Base-by-base conservation (phyloP, 2,888 invertebrate species). In the Dorcus hopei region DNA sequence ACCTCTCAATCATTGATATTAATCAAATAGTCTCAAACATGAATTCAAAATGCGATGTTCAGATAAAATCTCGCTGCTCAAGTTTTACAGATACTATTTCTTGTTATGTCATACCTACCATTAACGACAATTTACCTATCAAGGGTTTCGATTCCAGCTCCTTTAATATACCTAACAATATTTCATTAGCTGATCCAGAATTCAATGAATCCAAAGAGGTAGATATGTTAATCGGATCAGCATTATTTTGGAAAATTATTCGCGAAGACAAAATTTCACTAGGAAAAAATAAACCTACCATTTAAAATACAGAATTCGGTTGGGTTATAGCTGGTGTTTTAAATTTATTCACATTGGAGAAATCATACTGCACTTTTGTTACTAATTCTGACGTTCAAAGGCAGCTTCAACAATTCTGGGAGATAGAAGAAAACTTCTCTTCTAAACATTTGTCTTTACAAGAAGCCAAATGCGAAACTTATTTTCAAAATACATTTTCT, bases 221-320 rank as follows among this genome's bases (percentile, higher is more conserved):
- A 6, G 53, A 57, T 9, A 49, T 60, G 38, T 23, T 57, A 7
- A 40, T 40, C 9, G 40, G 40, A n/a, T 9, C 57, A 11, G 45
- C 43, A 7, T n/a, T 60, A 14, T 60, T 60, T 40, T 57, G 54
- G 51, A 9, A 49, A 39, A 7, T 60, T 2, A 11, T 57, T 5
- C 49, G 48, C 5, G 38, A 43, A 16, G 57, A 47, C 8, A 52
- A 49, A 40, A 43, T 60, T 33, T 33, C 38, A 19, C 23, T 52
- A 40, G 26, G 19, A n/a, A 42, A 49, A n/a, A 49, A 11, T 16
- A 8, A 33, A 14, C 33, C 45, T 8, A 33, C 42, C 9, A 9
- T 56, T 11, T 43, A 56, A 56, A 56, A 59, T 41, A 59, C 59
- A 1, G 23, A 38, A 7, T 52, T 59, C 4, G 52, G 52, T 26